These are phyloP conservation scores for Ailurus styani DNA, from an alignment of 2,113 vertebrate genomes.

Conservation along the genomic window DNA sequence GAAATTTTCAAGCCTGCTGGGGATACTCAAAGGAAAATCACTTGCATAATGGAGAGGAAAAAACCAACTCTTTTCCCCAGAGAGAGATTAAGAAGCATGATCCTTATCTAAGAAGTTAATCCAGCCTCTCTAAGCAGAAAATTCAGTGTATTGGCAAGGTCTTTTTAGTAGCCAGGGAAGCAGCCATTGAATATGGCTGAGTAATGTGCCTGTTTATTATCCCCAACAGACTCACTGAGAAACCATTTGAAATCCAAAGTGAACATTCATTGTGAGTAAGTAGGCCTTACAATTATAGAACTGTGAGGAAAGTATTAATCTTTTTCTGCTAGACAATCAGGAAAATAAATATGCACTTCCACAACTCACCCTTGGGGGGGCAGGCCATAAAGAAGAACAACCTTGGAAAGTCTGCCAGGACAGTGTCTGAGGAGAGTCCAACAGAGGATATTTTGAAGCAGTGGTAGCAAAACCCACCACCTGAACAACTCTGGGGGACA, in stretches of 20 bases:
- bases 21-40: not conserved
- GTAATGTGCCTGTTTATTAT: not conserved
- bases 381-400: not conserved
- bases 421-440: not conserved
- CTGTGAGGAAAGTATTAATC: not conserved
- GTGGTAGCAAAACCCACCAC: not conserved
- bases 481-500: not conserved
- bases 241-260: not conserved
- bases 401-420: not conserved
- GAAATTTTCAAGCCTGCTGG: not conserved
- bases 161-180: not conserved
- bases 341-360: not conserved
- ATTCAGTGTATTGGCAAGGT: not conserved
- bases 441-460: not conserved
- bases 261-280: conserved; percentile 2
- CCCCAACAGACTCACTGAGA: not conserved
- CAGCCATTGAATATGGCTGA: not conserved
- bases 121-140: not conserved
- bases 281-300: not conserved
- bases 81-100: conserved; percentile 1
- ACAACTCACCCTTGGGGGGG: not conserved
- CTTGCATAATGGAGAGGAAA: not conserved
- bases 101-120: conserved; percentile 40
- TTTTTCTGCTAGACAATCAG: not conserved
- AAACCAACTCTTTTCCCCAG: not conserved